Evolutionary conservation across 1,140 invertebrate species (phyloP).

Genomic region (Leptopilina boulardi): DNA sequence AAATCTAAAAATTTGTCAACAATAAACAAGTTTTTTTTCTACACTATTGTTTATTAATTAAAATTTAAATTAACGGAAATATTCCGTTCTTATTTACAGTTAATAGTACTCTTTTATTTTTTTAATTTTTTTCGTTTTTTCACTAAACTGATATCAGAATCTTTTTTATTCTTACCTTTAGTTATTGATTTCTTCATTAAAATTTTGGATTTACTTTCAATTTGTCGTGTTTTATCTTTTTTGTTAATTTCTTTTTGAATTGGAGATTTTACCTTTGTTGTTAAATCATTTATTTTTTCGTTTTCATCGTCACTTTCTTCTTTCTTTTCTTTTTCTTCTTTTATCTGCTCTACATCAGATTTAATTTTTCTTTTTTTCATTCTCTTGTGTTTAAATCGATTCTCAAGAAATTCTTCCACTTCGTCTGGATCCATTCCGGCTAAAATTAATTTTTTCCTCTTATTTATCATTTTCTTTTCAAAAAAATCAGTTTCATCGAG

Average conservation of each 20-base stretch:
- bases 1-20: background rate
- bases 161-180: slow-evolving; percentile 9
- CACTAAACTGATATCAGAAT: background rate
- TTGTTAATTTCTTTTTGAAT: background rate
- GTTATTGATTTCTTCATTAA: background rate
- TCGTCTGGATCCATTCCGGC: slow-evolving; percentile 89
- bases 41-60: background rate
- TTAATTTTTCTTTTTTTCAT: slow-evolving; percentile 38
- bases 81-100: background rate
- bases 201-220: background rate
- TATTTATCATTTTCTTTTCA: slow-evolving; percentile 91
- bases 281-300: slow-evolving; percentile 26
- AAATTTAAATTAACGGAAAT: background rate
- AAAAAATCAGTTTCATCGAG: slow-evolving; percentile 95
- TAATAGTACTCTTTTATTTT: background rate
- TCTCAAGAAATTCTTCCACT: slow-evolving; percentile 75
- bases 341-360: background rate
- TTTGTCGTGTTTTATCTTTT: background rate
- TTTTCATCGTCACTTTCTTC: background rate
- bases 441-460: slow-evolving; percentile 90
- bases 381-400: slow-evolving; percentile 54
- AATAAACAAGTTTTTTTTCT: background rate
- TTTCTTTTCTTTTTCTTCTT: slow-evolving; percentile 24
- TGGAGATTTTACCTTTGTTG: slow-evolving; percentile 8
- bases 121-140: slow-evolving; percentile 9